Evolutionary conservation across 1,140 invertebrate genomes (phyloP).

Genomic region (Cecropterus lyciades): DNA sequence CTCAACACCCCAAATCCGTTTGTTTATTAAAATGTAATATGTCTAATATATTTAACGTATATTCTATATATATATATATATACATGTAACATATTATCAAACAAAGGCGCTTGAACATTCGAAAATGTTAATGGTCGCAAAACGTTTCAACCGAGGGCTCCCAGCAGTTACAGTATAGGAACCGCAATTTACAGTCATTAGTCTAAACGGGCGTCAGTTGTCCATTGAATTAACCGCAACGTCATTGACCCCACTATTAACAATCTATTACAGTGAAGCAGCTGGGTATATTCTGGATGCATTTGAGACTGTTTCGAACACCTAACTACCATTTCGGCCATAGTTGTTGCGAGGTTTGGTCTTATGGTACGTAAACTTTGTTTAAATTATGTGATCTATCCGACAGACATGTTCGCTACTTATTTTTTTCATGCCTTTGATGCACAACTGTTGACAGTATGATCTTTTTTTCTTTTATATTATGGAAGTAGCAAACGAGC

Average conservation of each 20-base stretch:
- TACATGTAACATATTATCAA: background rate
- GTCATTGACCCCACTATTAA: constrained; percentile 22
- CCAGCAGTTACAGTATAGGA: constrained; percentile 18
- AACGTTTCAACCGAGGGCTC: constrained; percentile 6
- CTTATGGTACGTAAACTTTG: too few species aligned
- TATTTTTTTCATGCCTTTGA: too few species aligned
- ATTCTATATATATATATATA: too few species aligned
- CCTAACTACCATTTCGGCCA: background rate
- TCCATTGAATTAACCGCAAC: constrained; percentile 31
- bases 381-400: too few species aligned
- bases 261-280: constrained; percentile 20
- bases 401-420: too few species aligned
- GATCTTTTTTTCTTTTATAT: too few species aligned
- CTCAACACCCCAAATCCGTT: too few species aligned
- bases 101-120: background rate
- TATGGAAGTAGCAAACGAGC: too few species aligned
- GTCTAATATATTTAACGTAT: too few species aligned
- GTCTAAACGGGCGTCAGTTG: constrained; percentile 18
- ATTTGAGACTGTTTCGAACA: constrained; percentile 17
- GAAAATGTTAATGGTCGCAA: background rate
- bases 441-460: too few species aligned
- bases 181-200: constrained; percentile 25
- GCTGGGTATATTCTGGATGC: constrained; percentile 1
- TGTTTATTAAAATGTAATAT: too few species aligned
- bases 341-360: too few species aligned